Percentiles rank a stretch among this genome's conserved stretches.
Evolutionary conservation across 1,140 invertebrate genomes (phyloP).

Genomic region (Halictus rubicundus): DNA sequence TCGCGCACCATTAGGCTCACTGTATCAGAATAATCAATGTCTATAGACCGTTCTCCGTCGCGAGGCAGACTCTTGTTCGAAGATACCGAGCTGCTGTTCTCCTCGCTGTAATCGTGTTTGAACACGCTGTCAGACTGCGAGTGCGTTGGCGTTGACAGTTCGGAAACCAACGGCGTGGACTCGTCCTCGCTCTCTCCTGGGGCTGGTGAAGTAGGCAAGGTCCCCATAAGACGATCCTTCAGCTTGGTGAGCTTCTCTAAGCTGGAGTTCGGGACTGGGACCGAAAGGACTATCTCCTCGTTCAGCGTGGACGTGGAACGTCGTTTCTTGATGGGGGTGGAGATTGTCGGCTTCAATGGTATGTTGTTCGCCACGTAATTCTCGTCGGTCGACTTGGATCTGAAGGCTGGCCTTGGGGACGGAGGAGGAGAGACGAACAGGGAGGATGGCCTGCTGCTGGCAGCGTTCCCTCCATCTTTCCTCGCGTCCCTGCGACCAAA

Average conservation of each 20-base stretch:
- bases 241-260: slow-evolving; percentile 75
- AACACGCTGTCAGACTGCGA: slow-evolving; percentile 66
- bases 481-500: slow-evolving; percentile 19
- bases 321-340: slow-evolving; percentile 27
- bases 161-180: slow-evolving; percentile 83
- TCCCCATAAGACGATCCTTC: slow-evolving; percentile 77
- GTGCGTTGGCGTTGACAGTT: slow-evolving; percentile 75
- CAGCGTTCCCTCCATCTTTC: slow-evolving; percentile 35
- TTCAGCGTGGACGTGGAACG: slow-evolving; percentile 47
- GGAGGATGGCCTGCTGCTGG: slow-evolving; percentile 62
- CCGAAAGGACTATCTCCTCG: slow-evolving; percentile 61
- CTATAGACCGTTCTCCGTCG: slow-evolving; percentile 57
- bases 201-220: slow-evolving; percentile 63
- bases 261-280: slow-evolving; percentile 58
- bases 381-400: slow-evolving; percentile 73
- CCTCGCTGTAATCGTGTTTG: slow-evolving; percentile 58
- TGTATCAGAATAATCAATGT: slow-evolving; percentile 60
- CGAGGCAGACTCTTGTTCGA: slow-evolving; percentile 63
- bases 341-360: slow-evolving; percentile 43
- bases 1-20: slow-evolving; percentile 64
- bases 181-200: slow-evolving; percentile 82
- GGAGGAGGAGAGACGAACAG: slow-evolving; percentile 70
- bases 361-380: slow-evolving; percentile 53
- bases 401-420: slow-evolving; percentile 68
- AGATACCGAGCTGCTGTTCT: slow-evolving; percentile 61